Conservation (phyloP, 2,888 invertebrate species). For the Folsomia manolachei region DNA sequence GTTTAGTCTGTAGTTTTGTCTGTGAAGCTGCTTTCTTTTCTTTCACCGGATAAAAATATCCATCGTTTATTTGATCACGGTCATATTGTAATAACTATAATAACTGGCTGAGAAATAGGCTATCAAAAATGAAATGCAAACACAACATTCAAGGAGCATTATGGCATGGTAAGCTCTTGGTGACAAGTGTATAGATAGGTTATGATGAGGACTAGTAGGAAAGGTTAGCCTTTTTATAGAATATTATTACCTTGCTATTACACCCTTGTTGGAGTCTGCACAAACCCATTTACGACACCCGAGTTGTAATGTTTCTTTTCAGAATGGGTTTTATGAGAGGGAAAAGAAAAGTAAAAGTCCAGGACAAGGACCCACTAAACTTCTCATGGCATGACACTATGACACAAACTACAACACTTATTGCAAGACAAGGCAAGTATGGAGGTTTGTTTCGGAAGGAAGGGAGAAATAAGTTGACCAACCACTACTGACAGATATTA, state of each 20-base stretch:
- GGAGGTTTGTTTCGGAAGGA: too few species aligned
- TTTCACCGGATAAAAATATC: not conserved
- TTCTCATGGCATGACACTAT: too few species aligned
- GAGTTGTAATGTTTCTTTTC: not conserved
- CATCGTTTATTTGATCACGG: not conserved
- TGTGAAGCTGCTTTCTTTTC: not conserved
- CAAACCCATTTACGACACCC: not conserved
- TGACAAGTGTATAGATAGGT: not conserved
- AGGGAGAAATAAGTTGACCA: too few species aligned
- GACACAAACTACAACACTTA: not conserved
- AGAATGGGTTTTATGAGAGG: not conserved
- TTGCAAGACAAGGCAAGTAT: not conserved
- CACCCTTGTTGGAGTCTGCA: too few species aligned
- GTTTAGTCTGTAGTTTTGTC: not conserved
- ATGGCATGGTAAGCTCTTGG: too few species aligned
- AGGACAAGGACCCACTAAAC: not conserved
- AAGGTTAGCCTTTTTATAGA: too few species aligned
- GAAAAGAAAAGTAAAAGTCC: not conserved
- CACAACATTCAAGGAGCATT: not conserved
- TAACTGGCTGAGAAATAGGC: not conserved
- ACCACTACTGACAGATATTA: too few species aligned
- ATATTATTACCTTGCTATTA: too few species aligned
- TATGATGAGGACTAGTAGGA: not conserved
- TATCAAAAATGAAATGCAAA: conserved; percentile 15
- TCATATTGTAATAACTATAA: not conserved